Percentiles rank a stretch among this genome's conserved stretches.
Evolutionary conservation across 1,140 invertebrate species (phyloP).

Genomic region (Ceratina japonica): DNA sequence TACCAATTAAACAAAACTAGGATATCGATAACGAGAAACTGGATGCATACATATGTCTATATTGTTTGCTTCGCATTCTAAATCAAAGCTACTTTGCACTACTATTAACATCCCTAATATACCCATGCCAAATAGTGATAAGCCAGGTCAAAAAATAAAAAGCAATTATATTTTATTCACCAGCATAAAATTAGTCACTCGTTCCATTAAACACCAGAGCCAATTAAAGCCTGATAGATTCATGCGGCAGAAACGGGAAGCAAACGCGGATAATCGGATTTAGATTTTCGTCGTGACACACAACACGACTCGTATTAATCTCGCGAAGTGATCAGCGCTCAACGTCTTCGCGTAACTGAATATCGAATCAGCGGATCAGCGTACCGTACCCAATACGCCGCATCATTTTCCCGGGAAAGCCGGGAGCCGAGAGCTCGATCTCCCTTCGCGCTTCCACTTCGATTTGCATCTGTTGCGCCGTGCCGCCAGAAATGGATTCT

Average conservation of each 20-base stretch:
- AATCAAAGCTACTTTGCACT: too few species aligned
- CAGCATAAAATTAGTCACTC: too few species aligned
- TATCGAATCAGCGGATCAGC: constrained; percentile 51
- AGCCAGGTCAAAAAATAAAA: too few species aligned
- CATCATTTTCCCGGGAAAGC: constrained; percentile 28
- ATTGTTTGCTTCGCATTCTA: too few species aligned
- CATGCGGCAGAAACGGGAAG: background rate
- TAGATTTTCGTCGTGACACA: background rate
- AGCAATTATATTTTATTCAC: too few species aligned
- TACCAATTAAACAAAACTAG: too few species aligned
- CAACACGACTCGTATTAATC: background rate
- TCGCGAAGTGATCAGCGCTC: constrained; percentile 3
- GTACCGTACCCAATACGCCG: constrained; percentile 28
- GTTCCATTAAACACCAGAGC: too few species aligned
- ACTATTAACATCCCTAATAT: too few species aligned
- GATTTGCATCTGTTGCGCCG: constrained; percentile 44
- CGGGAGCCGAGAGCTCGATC: constrained; percentile 1
- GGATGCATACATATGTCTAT: too few species aligned
- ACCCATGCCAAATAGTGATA: too few species aligned
- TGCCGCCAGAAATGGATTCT: constrained; percentile 28
- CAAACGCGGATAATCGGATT: constrained; percentile 33
- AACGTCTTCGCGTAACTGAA: constrained; percentile 50
- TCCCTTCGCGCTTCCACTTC: background rate
- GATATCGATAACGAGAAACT: too few species aligned
- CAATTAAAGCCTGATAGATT: constrained; percentile 17